Evolutionary conservation across 2,888 invertebrate species (phyloP), one percentile per base, ranked within the genome.

Genomic region (Teleiodes luculella): DNA sequence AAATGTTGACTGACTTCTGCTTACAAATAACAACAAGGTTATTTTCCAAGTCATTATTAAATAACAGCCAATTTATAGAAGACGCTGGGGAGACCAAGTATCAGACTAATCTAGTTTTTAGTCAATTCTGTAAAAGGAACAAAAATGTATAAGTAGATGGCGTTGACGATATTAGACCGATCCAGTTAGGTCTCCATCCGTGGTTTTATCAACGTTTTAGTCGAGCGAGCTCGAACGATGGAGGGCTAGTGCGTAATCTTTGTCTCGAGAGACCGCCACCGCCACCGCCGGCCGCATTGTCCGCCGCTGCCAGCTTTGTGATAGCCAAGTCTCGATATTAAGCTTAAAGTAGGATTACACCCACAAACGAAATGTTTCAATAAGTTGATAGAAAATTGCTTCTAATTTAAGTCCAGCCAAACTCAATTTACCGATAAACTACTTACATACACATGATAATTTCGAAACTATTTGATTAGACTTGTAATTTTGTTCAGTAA

Each of bases 181-280:
- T 43, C 43, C 43, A 43, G 28, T n/a, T 8, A 13, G 13, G 13
- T 37, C 28, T 49, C n/a, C 10, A 11, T 36, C 24, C 10, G 3
- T 20, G 49, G 28, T 28, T 37, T 69, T 74, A 76, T 78, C 76
- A 69, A 59, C 60, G 70, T 67, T 70, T 65, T 65, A 65, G 67
- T 58, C 62, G 62, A 63, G 70, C 59, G 64, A 56, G 64, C 62
- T 65, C 56, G 66, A 64, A 59, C 65, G 71, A 57, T 64, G 66
- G 64, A 63, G 67, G 73, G 73, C 68, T 69, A 68, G 75, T 82
- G 80, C 83, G 82, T 82, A 78, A 82, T 84, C 81, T 83, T 80
- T 72, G 78, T 80, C 82, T 79, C 78, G 61, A 67, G 81, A 80
- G 81, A 78, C 77, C 72, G 58, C 65, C 68, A 70, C 66, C 74